A percentile compares a stretch with the other conserved stretches of the same genome.
These are phyloP conservation scores for Drosophila kurseongensis DNA, from an alignment of 1,140 invertebrate genomes.

Conservation along the genomic window DNA sequence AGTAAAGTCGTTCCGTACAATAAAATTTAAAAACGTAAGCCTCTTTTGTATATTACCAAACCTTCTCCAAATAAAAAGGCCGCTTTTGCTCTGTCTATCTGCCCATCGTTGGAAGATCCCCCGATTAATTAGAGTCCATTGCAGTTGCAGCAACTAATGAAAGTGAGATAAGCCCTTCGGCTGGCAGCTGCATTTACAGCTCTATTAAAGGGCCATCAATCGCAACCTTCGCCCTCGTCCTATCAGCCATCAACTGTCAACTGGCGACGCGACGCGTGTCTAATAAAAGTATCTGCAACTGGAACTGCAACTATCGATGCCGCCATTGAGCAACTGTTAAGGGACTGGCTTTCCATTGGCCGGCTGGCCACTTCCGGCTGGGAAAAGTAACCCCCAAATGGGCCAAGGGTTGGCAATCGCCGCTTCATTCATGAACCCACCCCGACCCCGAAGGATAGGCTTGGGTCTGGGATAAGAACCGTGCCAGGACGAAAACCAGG, in stretches of 20 bases:
- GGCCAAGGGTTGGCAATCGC: conserved; percentile 38
- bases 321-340: conserved; percentile 73
- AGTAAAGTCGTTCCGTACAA: neutral
- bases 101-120: conserved; percentile 14
- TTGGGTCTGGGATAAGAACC: conserved; percentile 3
- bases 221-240: conserved; percentile 32
- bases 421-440: conserved; percentile 64
- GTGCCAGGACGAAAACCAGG: neutral
- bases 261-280: conserved; percentile 79
- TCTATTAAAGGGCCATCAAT: conserved; percentile 67
- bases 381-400: conserved; percentile 32
- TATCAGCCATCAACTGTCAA: conserved; percentile 45
- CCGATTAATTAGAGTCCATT: conserved; percentile 46
- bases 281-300: conserved; percentile 75
- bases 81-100: neutral
- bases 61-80: neutral
- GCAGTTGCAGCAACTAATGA: conserved; percentile 24
- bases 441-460: conserved; percentile 48
- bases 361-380: conserved; percentile 51
- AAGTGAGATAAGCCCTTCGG: conserved; percentile 33
- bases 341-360: conserved; percentile 57
- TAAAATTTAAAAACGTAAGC: neutral
- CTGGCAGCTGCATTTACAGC: conserved; percentile 72
- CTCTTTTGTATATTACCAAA: no score
- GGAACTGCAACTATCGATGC: conserved; percentile 64